Evolutionary conservation across 2,797 vertebrate species (phyloP).

Genomic region (Ispidina picta): DNA sequence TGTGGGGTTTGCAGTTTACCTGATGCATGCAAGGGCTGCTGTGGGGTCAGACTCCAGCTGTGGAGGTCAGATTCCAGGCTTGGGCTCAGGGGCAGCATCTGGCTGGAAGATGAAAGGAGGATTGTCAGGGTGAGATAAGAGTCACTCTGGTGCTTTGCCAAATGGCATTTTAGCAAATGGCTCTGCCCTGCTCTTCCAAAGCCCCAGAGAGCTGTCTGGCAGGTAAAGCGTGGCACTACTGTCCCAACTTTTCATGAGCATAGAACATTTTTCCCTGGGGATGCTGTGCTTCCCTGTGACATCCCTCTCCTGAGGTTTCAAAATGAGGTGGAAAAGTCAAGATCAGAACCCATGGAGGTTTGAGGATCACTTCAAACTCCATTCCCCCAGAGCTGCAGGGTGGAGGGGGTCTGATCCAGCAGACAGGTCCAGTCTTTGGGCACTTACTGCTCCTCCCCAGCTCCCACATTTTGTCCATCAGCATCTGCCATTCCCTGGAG

Average conservation of each 20-base stretch:
- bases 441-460: not conserved
- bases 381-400: not conserved
- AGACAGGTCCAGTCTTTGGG: not conserved
- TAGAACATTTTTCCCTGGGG: not conserved
- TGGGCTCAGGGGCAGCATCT: not conserved
- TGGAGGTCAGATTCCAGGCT: not conserved
- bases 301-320: not conserved
- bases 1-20: not conserved
- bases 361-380: not conserved
- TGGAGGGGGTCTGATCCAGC: not conserved
- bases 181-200: not conserved
- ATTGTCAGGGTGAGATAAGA: not conserved
- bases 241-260: not conserved
- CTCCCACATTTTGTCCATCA: not conserved
- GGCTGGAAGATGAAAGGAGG: not conserved
- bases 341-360: not conserved
- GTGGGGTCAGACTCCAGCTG: not conserved
- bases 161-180: not conserved
- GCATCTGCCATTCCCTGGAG: fast-evolving
- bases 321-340: not conserved
- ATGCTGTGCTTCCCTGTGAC: fast-evolving
- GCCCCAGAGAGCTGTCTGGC: not conserved
- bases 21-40: not conserved
- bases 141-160: not conserved
- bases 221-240: not conserved